phyloP scores from a whole-genome alignment of 2,888 invertebrate species.

The Luperina nickerlii region DNA sequence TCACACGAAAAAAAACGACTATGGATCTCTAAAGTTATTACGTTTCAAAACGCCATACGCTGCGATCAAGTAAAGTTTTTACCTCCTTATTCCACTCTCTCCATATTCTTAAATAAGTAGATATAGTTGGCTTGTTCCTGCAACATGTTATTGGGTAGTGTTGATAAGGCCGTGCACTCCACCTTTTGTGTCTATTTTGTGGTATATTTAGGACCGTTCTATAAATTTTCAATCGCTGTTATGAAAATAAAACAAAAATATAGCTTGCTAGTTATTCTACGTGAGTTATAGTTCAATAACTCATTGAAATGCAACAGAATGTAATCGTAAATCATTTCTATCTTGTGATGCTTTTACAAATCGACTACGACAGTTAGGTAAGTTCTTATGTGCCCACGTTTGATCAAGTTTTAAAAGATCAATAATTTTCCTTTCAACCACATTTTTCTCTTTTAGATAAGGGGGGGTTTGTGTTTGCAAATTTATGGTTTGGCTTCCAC shows the following conservation, averaged over 20 bases:
- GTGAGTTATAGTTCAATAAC: slow-evolving; percentile 58
- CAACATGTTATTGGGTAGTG: not conserved
- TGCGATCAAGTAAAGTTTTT: no score
- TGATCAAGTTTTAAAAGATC: slow-evolving; percentile 32
- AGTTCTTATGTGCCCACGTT: slow-evolving; percentile 5
- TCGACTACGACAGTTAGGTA: slow-evolving; percentile 10
- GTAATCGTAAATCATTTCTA: slow-evolving; percentile 43
- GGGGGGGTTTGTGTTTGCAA: no score
- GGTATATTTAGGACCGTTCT: slow-evolving; percentile 8
- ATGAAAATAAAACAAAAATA: slow-evolving; percentile 32
- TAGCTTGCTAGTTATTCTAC: slow-evolving; percentile 32
- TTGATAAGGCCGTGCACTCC: not conserved
- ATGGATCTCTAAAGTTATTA: no score
- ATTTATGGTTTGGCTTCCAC: no score
- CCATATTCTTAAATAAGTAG: not conserved
- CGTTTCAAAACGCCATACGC: no score
- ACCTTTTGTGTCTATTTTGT: slow-evolving; percentile 34
- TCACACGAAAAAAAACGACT: no score
- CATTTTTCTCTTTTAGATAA: slow-evolving; percentile 29
- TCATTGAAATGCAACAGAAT: slow-evolving; percentile 55
- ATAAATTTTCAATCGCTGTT: slow-evolving; percentile 49
- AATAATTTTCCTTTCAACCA: slow-evolving; percentile 16
- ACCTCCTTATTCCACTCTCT: no score
- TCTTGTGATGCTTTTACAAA: slow-evolving; percentile 20
- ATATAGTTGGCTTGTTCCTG: not conserved